These are phyloP conservation scores for Cryptoleucopteryx plumbea DNA, from an alignment of 2,113 vertebrate species.

Conservation along the genomic window DNA sequence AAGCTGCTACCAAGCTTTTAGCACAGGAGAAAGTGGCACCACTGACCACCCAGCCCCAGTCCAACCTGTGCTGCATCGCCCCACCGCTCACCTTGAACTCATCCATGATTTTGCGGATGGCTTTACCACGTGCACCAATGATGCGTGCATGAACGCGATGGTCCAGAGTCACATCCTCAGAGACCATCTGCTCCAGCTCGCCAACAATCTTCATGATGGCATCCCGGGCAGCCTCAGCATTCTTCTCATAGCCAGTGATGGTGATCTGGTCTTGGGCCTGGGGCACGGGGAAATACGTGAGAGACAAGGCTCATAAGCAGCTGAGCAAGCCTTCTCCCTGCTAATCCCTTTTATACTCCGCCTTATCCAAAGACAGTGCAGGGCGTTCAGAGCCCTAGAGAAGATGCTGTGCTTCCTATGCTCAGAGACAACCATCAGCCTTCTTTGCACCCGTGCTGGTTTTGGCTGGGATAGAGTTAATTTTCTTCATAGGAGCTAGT, in stretches of 20 bases:
- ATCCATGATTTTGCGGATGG: slow-evolving; percentile 98
- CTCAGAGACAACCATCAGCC: not conserved
- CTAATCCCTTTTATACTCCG: not conserved
- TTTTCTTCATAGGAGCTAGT: no score
- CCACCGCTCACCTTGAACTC: slow-evolving; percentile 87
- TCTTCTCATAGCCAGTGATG: slow-evolving; percentile 96
- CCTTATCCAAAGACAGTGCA: not conserved
- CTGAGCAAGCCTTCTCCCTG: not conserved
- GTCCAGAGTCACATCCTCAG: slow-evolving; percentile 91
- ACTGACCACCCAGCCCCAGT: not conserved
- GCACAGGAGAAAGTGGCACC: not conserved
- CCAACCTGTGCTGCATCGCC: accelerated
- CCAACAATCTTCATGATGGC: slow-evolving; percentile 92
- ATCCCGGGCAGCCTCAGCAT: slow-evolving; percentile 88
- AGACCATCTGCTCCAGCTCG: slow-evolving; percentile 96
- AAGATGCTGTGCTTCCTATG: not conserved
- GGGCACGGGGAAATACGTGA: not conserved
- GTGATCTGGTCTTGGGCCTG: slow-evolving; percentile 92
- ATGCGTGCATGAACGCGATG: slow-evolving; percentile 95
- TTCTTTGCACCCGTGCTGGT: not conserved
- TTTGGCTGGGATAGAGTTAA: no score
- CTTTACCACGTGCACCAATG: slow-evolving; percentile 94
- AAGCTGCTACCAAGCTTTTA: not conserved
- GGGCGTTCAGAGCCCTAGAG: not conserved
- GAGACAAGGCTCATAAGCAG: not conserved